Percentiles rank a stretch among this genome's conserved stretches.
These are phyloP conservation scores for Thunnus albacares DNA, from an alignment of 2,797 vertebrate genomes.

Conservation along the genomic window DNA sequence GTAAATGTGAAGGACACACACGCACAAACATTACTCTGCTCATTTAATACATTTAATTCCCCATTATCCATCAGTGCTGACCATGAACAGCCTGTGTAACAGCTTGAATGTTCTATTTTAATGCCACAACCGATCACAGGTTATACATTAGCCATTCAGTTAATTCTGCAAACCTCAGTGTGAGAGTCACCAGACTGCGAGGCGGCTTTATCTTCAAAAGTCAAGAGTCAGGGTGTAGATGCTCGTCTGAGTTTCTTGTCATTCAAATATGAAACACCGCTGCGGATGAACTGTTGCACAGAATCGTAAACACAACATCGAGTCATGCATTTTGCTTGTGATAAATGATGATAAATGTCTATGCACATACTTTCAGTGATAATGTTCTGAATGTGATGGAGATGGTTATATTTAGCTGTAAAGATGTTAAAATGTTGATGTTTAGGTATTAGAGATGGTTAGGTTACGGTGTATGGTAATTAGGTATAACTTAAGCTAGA, in stretches of 20 bases:
- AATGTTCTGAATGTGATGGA: no score
- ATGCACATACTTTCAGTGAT: no score
- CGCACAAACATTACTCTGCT: constrained; percentile 21
- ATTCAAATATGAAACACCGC: not conserved
- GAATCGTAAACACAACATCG: not conserved
- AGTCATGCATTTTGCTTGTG: not conserved
- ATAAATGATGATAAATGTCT: not conserved
- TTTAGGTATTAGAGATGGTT: no score
- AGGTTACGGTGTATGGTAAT: not conserved
- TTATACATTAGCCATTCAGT: constrained; percentile 31
- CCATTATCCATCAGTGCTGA: constrained; percentile 55
- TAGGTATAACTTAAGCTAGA: no score
- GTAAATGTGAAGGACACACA: constrained; percentile 48
- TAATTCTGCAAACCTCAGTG: constrained; percentile 28
- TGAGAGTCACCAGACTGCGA: constrained; percentile 15
- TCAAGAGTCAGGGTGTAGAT: not conserved
- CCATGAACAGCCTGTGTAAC: constrained; percentile 55
- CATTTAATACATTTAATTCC: constrained; percentile 45
- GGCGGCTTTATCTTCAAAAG: constrained; percentile 19
- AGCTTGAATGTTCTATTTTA: constrained; percentile 54
- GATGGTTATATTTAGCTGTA: no score
- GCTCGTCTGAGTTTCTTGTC: not conserved
- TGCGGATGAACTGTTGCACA: not conserved
- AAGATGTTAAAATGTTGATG: no score
- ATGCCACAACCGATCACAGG: constrained; percentile 34